Evolutionary conservation across 2,113 vertebrate genomes (phyloP).

Genomic region (Echinops telfairi): DNA sequence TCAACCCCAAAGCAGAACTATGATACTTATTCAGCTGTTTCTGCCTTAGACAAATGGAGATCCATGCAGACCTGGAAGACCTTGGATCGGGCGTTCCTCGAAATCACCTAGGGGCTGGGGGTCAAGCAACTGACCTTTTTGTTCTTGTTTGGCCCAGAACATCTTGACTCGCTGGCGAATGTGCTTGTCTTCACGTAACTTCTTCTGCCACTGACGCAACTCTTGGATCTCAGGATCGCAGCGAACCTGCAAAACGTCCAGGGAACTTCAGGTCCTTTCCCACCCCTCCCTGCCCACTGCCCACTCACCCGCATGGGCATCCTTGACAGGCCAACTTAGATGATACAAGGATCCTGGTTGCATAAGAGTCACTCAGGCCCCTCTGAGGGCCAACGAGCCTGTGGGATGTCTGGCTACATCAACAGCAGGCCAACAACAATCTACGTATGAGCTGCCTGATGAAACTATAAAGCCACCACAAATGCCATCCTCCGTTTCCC

Average conservation of each 20-base stretch:
- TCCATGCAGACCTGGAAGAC: not conserved
- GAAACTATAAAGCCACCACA: not conserved
- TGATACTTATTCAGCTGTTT: not conserved
- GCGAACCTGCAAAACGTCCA: conserved; percentile 88
- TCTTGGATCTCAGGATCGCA: conserved; percentile 92
- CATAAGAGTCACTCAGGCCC: not conserved
- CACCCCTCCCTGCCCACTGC: accelerated
- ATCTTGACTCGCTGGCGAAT: conserved; percentile 87
- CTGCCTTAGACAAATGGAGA: not conserved
- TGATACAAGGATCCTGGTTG: not conserved
- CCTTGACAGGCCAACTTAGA: not conserved
- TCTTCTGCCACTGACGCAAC: conserved; percentile 94
- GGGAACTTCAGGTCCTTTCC: not conserved
- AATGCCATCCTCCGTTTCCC: not conserved
- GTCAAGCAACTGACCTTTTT: conserved; percentile 86
- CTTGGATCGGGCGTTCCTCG: not conserved
- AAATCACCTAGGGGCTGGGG: not conserved
- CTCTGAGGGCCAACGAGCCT: not conserved
- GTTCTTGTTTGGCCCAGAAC: conserved; percentile 93
- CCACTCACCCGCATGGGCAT: not conserved
- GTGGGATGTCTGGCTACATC: not conserved
- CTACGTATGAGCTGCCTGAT: not conserved
- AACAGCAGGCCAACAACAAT: not conserved
- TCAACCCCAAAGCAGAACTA: not conserved
- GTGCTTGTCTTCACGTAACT: conserved; percentile 89